Conservation (phyloP, 1,140 invertebrate species). For the Bombus ignitus region DNA sequence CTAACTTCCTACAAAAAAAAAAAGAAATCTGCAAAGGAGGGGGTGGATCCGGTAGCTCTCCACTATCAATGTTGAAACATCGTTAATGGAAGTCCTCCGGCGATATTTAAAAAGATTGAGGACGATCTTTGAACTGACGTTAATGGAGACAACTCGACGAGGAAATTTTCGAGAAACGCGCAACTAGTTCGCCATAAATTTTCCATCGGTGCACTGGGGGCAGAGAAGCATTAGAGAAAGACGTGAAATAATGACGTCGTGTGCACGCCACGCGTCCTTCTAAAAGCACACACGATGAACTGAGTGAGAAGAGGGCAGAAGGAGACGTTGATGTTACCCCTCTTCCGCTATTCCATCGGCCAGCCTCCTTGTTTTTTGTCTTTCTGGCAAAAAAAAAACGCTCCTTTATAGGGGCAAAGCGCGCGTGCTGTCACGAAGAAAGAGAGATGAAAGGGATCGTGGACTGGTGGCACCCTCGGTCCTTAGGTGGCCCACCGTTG, state of each 20-base stretch:
- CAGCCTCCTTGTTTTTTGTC: slow-evolving; percentile 63
- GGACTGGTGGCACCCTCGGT: slow-evolving; percentile 55
- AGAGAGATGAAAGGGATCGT: slow-evolving; percentile 62
- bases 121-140: slow-evolving; percentile 16
- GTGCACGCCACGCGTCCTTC: slow-evolving; percentile 63
- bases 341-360: slow-evolving; percentile 54
- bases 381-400: slow-evolving; percentile 55
- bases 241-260: slow-evolving; percentile 64
- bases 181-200: slow-evolving; percentile 62
- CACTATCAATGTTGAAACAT: slow-evolving; percentile 16
- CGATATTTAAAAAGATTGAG: background rate
- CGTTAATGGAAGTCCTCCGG: slow-evolving; percentile 24
- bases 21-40: background rate
- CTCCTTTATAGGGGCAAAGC: slow-evolving; percentile 59
- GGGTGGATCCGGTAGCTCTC: background rate
- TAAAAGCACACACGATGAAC: slow-evolving; percentile 35
- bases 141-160: slow-evolving; percentile 19
- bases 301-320: slow-evolving; percentile 3
- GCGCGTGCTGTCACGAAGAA: slow-evolving; percentile 62
- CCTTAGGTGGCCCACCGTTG: slow-evolving; percentile 66
- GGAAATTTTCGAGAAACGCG: slow-evolving; percentile 24
- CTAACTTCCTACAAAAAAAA: background rate
- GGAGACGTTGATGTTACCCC: slow-evolving; percentile 22
- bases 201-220: background rate
- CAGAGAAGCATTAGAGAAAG: background rate